Percentiles rank a stretch among this genome's conserved stretches.
Conservation (phyloP, 2,888 invertebrate genomes). For the Ormia ochracea region DNA sequence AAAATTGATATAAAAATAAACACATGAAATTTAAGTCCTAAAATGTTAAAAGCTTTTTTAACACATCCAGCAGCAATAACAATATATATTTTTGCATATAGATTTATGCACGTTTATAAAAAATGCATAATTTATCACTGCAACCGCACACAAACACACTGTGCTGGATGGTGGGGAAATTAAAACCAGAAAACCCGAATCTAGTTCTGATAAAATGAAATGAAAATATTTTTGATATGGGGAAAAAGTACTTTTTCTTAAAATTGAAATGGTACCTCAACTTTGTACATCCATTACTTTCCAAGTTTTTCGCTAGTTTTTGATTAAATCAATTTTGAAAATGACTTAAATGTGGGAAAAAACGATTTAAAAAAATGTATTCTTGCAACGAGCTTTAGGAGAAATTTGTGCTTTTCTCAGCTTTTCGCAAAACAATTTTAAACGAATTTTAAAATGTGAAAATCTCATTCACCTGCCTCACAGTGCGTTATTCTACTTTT, state of each 20-base stretch:
- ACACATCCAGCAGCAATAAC: slow-evolving; percentile 18
- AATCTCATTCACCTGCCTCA: not conserved
- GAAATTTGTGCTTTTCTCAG: too few species aligned
- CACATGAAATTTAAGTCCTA: slow-evolving; percentile 24
- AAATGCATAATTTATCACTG: slow-evolving; percentile 11
- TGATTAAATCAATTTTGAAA: too few species aligned
- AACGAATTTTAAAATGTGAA: not conserved
- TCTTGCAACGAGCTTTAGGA: not conserved
- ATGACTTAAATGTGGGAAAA: too few species aligned
- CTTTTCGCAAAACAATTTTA: not conserved
- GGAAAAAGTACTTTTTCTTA: too few species aligned
- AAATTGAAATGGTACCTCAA: too few species aligned
- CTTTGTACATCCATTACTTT: too few species aligned
- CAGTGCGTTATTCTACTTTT: not conserved
- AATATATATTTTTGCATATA: not conserved
- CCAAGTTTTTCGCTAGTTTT: too few species aligned
- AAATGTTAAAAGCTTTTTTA: slow-evolving; percentile 51
- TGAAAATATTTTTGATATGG: too few species aligned
- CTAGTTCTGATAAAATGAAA: too few species aligned
- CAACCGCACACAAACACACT: not conserved
- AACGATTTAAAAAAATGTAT: too few species aligned
- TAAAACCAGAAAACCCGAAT: too few species aligned
- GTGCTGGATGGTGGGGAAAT: not conserved
- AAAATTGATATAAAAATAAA: not conserved
- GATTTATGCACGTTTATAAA: not conserved